Percentiles rank a stretch among this genome's conserved stretches.
phyloP scores from a whole-genome alignment of 2,797 vertebrate species.

The Aratinga solstitialis region DNA sequence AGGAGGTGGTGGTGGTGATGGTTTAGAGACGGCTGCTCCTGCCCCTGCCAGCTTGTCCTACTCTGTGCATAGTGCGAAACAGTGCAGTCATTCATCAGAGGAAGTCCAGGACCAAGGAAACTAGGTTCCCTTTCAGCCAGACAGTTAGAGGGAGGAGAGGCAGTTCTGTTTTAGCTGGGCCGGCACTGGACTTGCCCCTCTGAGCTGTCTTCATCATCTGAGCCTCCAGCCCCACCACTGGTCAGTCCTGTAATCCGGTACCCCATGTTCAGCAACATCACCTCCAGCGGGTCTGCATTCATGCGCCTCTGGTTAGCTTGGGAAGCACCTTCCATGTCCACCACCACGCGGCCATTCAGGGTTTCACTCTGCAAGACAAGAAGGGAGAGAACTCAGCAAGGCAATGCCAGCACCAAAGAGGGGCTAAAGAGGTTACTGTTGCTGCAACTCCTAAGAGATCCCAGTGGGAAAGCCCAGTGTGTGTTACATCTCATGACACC shows the following conservation, averaged over 20 bases:
- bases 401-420: background rate
- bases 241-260: constrained; percentile 96
- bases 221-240: constrained; percentile 85
- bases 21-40: constrained; percentile 57
- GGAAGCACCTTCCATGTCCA: constrained; percentile 97
- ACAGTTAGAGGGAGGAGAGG: constrained; percentile 61
- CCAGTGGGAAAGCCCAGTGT: accelerated
- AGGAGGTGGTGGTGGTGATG: constrained; percentile 41
- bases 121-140: constrained; percentile 64
- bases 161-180: constrained; percentile 87
- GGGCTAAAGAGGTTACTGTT: background rate
- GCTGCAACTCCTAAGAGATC: background rate
- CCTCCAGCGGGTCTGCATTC: constrained; percentile 96
- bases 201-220: constrained; percentile 94
- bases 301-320: constrained; percentile 97
- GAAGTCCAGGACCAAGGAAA: constrained; percentile 71
- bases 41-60: constrained; percentile 68
- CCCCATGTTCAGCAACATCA: constrained; percentile 99
- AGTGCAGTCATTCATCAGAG: constrained; percentile 68
- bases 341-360: constrained; percentile 91
- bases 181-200: constrained; percentile 98
- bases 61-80: constrained; percentile 75
- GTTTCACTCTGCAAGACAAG: constrained; percentile 83
- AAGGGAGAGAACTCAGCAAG: background rate
- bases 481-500: accelerated